Evolutionary conservation across 2,888 invertebrate species (phyloP), one percentile per base, ranked within the genome.

Genomic region (Campopleginae sp.): DNA sequence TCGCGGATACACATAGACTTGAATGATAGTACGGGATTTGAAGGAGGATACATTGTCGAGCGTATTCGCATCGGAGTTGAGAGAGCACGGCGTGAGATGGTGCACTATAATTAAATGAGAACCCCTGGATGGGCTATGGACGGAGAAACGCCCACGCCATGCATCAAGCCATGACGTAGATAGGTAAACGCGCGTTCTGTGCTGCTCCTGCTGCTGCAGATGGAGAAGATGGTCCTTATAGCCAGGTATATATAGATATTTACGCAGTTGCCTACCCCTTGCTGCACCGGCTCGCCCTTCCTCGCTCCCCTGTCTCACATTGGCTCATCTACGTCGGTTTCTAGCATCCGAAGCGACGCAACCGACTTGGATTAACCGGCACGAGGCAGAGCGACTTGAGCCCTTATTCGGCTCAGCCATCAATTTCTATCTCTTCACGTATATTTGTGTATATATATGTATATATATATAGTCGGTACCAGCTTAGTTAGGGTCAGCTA

Each of bases 111-210:
- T 93, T 93, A 92, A 93, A 92, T 93, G 93, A 93, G 93, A 93
- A 93, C 92, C 93, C 87, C 93, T 93, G 93, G 88, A 89, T 90
- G 80, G 65, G 85, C 82, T 63, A 89, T 89, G 90, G 89, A 91
- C 90, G 91, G 88, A 91, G 92, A 89, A 92, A 93, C 93, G 93
- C 93, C 93, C 93, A 93, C 93, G 92, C 93, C 91, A 93, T 93
- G 93, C 93, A 93, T 93, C 93, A 93, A 93, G 89, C 68, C 88
- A 85, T 91, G 92, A 93, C 92, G 92, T 92, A 91, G 93, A 93
- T 91, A 93, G 92, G 91, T 91, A 93, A 92, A 79, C 63, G 72
- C 72, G 72, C 68, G 66, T 38, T 61, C 46, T 79, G 58, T 51
- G 72, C 51, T 72, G 80, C 80, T 80, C 80, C 80, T 91, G 91